Evolutionary conservation across 2,888 invertebrate species (phyloP).

Genomic region (Tolmerus cingulatus): DNA sequence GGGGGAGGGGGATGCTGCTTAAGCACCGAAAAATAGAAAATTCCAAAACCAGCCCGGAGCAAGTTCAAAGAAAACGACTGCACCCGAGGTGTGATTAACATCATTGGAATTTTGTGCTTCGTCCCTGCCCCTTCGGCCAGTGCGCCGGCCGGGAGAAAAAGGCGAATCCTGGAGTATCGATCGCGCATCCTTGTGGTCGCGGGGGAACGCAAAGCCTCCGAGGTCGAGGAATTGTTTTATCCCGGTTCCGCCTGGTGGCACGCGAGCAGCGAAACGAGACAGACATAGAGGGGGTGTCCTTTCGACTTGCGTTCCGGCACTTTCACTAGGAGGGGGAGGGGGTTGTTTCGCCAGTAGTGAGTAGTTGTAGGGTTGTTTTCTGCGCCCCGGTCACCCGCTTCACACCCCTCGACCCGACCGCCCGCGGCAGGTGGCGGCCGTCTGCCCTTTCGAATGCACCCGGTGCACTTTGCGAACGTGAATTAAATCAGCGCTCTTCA

Average conservation of each 20-base stretch:
- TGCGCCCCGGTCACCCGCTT: not conserved
- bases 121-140: not conserved
- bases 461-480: not conserved
- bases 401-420: not conserved
- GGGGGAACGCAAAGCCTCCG: not conserved
- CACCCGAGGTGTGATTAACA: not conserved
- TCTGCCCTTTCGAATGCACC: not conserved
- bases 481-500: not conserved
- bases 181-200: not conserved
- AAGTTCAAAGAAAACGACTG: not conserved
- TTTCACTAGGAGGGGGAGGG: not conserved
- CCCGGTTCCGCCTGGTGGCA: not conserved
- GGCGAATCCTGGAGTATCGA: not conserved
- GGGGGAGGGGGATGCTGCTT: not conserved
- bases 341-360: not conserved
- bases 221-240: not conserved
- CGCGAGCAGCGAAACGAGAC: not conserved
- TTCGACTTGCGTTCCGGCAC: not conserved
- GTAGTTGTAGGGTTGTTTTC: not conserved
- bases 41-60: not conserved
- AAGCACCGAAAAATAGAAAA: not conserved
- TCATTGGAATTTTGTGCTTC: not conserved
- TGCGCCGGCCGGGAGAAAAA: not conserved
- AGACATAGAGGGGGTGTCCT: not conserved
- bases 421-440: not conserved